Conservation (phyloP, 2,888 invertebrate genomes). For the Cerceris rybyensis region DNA sequence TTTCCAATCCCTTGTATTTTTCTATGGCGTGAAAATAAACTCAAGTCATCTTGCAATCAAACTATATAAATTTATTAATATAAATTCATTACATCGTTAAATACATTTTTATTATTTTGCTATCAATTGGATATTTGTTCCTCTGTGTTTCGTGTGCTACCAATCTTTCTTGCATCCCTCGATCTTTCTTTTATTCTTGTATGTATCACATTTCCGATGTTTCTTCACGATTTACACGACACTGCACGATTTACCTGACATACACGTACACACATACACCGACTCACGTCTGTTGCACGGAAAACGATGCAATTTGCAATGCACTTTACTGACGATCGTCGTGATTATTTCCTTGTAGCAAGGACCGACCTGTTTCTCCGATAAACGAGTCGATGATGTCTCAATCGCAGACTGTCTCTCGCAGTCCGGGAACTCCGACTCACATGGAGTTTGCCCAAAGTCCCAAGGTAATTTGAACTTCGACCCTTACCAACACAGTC, state of each 20-base stretch:
- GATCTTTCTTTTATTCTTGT: constrained; percentile 32
- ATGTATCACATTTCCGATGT: constrained; percentile 45
- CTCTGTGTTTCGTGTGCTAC: too few relatives aligned
- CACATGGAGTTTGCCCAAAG: constrained; percentile 79
- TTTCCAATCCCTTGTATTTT: not conserved
- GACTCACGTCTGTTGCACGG: constrained; percentile 55
- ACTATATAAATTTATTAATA: too few relatives aligned
- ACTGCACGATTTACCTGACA: constrained; percentile 65
- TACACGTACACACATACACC: constrained; percentile 13
- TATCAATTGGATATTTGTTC: too few relatives aligned
- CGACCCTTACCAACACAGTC: too few relatives aligned
- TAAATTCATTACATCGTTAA: too few relatives aligned
- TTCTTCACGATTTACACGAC: constrained; percentile 58
- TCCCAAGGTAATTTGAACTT: constrained; percentile 78
- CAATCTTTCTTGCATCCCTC: not conserved
- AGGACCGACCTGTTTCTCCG: constrained; percentile 85
- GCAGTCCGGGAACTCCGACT: constrained; percentile 80
- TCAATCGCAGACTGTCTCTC: constrained; percentile 78
- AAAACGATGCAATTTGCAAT: constrained; percentile 37
- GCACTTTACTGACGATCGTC: constrained; percentile 42
- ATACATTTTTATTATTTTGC: too few relatives aligned
- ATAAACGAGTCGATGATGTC: constrained; percentile 79
- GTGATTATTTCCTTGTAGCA: constrained; percentile 81
- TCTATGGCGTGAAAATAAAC: not conserved
- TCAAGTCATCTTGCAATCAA: too few relatives aligned